Evolutionary conservation across 2,113 vertebrate species (phyloP).

Genomic region (Balaeniceps rex): DNA sequence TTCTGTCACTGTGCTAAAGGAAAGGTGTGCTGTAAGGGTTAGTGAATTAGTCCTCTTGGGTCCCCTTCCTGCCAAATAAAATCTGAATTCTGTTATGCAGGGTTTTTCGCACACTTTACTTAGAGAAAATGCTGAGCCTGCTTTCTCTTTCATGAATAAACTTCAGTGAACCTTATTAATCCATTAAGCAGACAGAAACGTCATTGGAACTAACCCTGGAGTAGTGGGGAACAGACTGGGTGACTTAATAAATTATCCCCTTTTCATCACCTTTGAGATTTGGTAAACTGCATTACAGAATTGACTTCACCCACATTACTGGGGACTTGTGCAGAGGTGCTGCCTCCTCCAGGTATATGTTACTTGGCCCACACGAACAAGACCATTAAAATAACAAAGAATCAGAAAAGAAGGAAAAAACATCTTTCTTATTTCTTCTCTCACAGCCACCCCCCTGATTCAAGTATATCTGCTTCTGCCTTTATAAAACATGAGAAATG

Average conservation of each 20-base stretch:
- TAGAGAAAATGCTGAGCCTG: constrained; percentile 12
- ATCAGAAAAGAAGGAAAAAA: not conserved
- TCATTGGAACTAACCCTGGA: not conserved
- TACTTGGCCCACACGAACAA: not conserved
- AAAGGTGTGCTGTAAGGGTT: not conserved
- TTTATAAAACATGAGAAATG: not conserved
- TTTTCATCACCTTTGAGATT: not conserved
- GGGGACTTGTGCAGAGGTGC: not conserved
- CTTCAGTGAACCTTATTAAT: constrained; percentile 27
- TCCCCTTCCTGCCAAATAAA: not conserved
- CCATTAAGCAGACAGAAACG: not conserved
- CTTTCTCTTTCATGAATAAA: constrained; percentile 43
- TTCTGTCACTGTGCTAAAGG: constrained; percentile 25
- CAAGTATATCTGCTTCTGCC: not conserved
- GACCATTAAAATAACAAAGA: not conserved
- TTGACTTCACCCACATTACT: not conserved
- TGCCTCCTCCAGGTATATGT: accelerated
- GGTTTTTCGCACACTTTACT: not conserved
- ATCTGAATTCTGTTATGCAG: not conserved
- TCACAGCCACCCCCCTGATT: not conserved
- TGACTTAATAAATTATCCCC: not conserved
- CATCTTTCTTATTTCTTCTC: not conserved
- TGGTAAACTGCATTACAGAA: accelerated
- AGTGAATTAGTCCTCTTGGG: constrained; percentile 25
- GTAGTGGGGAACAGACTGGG: not conserved